These are phyloP conservation scores for Chionis minor DNA, from an alignment of 2,113 vertebrate genomes.

Conservation along the genomic window DNA sequence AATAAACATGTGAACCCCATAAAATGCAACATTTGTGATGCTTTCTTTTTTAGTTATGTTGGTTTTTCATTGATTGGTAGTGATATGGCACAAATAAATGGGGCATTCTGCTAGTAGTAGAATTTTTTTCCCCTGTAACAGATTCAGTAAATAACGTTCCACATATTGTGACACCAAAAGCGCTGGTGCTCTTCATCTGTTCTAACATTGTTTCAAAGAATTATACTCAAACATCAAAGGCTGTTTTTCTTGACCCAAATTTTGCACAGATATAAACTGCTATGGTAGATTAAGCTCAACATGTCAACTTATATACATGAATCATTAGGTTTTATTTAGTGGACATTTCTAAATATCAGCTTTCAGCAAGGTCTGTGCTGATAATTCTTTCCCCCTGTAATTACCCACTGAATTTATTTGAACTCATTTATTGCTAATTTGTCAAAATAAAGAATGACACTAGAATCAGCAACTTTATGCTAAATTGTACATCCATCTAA, in stretches of 20 bases:
- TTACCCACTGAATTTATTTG: conserved; percentile 14
- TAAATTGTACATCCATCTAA: conserved; percentile 36
- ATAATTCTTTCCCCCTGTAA: not conserved
- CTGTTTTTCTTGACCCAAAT: not conserved
- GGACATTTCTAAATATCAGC: not conserved
- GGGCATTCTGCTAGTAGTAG: not conserved
- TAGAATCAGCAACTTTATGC: conserved; percentile 18
- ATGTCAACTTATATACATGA: not conserved
- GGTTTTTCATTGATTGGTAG: not conserved
- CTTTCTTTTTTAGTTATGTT: not conserved
- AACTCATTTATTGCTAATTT: not conserved
- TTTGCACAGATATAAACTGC: conserved; percentile 9
- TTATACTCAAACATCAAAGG: conserved; percentile 1
- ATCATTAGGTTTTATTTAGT: conserved; percentile 12
- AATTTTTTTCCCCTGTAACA: not conserved
- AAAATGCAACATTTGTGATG: not conserved
- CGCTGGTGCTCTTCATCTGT: not conserved
- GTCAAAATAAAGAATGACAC: conserved; percentile 45
- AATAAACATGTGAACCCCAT: not conserved
- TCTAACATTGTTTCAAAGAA: conserved; percentile 13
- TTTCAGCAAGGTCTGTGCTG: not conserved
- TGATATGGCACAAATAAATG: not conserved
- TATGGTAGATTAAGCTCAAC: conserved; percentile 32
- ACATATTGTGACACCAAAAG: not conserved
- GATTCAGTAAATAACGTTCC: not conserved